Conservation (phyloP, 2,113 vertebrate species). For the Sus scrofa region T2T-Sscrofa CM000824.6:114996501-114997000, state of each 20-base stretch:
- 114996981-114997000: not conserved
- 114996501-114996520: not conserved
- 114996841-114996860: not conserved
- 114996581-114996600: not conserved
- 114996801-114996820: not conserved
- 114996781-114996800: not conserved
- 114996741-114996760: not conserved
- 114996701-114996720: not conserved
- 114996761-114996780: not conserved
- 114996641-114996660: not conserved
- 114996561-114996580: not conserved
- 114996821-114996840: not conserved
- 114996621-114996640: not conserved
- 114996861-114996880: not conserved
- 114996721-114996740: not conserved
- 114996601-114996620: not conserved
- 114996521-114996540: not conserved
- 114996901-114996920: not conserved
- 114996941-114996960: not conserved
- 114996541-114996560: not conserved
- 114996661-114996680: not conserved
- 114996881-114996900: not conserved
- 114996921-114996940: not conserved
- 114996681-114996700: conserved; percentile 11
- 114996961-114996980: not conserved